Base-by-base conservation (phyloP, 2,113 vertebrate genomes). In the Oreotrochilus melanogaster region DNA sequence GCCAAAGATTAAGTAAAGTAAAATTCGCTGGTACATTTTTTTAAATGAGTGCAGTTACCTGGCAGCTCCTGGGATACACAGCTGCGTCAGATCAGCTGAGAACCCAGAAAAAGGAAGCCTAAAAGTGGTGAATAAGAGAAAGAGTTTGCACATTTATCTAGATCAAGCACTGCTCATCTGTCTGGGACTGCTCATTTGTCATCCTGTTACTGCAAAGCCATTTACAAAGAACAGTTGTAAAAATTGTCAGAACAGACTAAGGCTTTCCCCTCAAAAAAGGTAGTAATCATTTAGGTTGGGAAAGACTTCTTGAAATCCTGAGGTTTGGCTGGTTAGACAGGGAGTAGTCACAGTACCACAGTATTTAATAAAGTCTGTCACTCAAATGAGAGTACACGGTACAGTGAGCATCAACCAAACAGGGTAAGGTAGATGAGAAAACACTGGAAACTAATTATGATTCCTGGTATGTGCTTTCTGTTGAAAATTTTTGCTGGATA, bases 301-400 rank as follows among this genome's bases (percentile, higher is more conserved):
- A 82, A 86, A 24, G n/a, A 25, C 13, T 24, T 79, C 54, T 62
- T 83, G 58, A 86, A 84, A 76, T 86, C n/a, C 60, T 89, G n/a
- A 58, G 48, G 10, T 48, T 28, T 75, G 48, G 14, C 35, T 93
- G 27, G 27, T 65, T 82, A 62, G 69, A 56, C 30, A 71, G 39
- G 15, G 24, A 48, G 30, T 10, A 92, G 73, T 84, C 57, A 75
- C 19, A 75, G 22, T 79, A 48, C 53, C 47, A 37, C 30, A 31
- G 13, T 56, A 69, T 83, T 94, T 88, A 86, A 90, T 88, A 48
- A 86, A 80, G 18, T 48, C 48, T 93, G 70, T 87, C 94, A 89
- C 14, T 87, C 57, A 78, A 61, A 81, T 53, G 43, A 74, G 30
- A 72, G 18, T 71, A 14, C 42, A 81, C 8, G 21, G 48, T 35